Base-by-base conservation (phyloP, 2,888 invertebrate species). In the Acronicta alni region DNA sequence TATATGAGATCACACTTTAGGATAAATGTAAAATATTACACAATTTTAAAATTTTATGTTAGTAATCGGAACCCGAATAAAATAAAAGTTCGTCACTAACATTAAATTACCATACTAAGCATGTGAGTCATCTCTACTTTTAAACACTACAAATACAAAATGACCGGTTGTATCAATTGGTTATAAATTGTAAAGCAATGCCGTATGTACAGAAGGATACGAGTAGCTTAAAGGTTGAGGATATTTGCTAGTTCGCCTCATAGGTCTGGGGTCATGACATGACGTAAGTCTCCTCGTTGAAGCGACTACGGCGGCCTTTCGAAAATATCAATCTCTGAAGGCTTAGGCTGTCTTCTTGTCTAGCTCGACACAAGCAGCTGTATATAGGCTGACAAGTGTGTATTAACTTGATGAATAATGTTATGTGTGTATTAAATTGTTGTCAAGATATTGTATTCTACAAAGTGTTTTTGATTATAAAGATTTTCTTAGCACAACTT, bases 221-320 rank as follows among this genome's bases (percentile, higher is more conserved):
- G 78, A 85, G 84, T 86, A 85, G 86, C 88, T 86, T 84, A 90
- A 92, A 92, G 92, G 90, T 92, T 90, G 90, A 91, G 88, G 90
- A 89, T 90, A 46, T 58, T 65, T 43, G 79, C 79, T 68, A 76
- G 85, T 82, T 88, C 84, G 84, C 83, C 86, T 88, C 79, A 80
- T 81, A 77, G n/a, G 57, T 71, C 68, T 68, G 64, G 75, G 83
- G 82, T 83, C 82, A 80, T 72, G 75, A 47, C 42, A 82, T 91
- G 90, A 92, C 89, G 91, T 90, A 89, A 91, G 75, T 67, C 65
- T 67, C 57, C 43, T 67, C 55, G 46, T 65, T 51, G 63, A 79
- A 80, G 78, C 67, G 77, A 77, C 64, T 61, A 59, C 54, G 51
- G 59, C 68, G 81, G 74, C 89, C 84, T 88, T 89, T 87, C 69